A percentile compares a stretch with the other conserved stretches of the same genome.
These are phyloP conservation scores for Euwallacea fornicatus DNA, from an alignment of 1,140 invertebrate species.

Conservation along the genomic window DNA sequence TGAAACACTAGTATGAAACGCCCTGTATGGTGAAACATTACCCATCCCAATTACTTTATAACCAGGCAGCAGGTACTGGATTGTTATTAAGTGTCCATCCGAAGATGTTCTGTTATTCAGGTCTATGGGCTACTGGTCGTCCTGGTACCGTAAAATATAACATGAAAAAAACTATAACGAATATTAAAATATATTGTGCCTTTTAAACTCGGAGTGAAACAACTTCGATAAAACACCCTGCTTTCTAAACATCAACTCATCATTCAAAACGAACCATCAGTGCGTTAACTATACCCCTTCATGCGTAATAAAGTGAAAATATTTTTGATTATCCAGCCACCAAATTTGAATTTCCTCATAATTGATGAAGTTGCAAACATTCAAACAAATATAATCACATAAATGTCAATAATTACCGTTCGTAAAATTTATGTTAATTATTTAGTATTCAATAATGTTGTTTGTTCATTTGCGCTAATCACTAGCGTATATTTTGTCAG, in stretches of 20 bases:
- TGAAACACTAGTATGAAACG: too few species aligned
- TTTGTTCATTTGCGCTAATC: slow-evolving; percentile 27
- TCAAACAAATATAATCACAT: slow-evolving; percentile 27
- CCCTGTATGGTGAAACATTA: too few species aligned
- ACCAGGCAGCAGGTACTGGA: too few species aligned
- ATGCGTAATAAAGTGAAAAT: not conserved
- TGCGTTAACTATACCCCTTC: not conserved
- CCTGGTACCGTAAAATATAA: too few species aligned
- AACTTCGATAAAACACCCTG: not conserved
- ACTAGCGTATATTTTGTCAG: slow-evolving; percentile 14
- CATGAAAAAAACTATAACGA: slow-evolving; percentile 11
- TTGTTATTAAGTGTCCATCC: too few species aligned
- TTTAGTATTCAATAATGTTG: slow-evolving; percentile 28
- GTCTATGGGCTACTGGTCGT: too few species aligned
- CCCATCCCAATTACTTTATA: too few species aligned
- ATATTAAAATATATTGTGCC: not conserved
- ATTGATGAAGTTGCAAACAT: slow-evolving; percentile 29
- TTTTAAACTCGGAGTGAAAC: not conserved
- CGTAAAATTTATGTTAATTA: slow-evolving; percentile 27
- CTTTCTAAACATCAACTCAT: not conserved
- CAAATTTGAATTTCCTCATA: slow-evolving; percentile 15
- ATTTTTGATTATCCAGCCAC: not conserved
- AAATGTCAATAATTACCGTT: slow-evolving; percentile 28
- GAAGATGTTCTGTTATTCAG: too few species aligned
- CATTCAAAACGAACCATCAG: not conserved